Conservation (phyloP, 2,113 vertebrate species). For the Phylloscopus trochiloides region DNA sequence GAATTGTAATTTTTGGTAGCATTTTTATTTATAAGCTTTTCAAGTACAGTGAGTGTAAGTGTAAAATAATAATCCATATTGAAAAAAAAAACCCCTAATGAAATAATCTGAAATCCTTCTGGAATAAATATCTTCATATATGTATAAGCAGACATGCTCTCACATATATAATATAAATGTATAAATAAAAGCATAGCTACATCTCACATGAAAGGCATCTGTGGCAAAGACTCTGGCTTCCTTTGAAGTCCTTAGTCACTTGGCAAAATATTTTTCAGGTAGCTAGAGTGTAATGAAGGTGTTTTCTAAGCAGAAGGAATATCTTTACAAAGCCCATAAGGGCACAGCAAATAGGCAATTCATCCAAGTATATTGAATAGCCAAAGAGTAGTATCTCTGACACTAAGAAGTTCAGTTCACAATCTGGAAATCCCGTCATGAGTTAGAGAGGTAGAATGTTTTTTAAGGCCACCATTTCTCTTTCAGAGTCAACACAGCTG, state of each 20-base stretch:
- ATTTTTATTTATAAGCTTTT: not conserved
- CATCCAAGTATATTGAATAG: not conserved
- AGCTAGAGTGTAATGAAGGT: not conserved
- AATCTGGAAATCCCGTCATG: not conserved
- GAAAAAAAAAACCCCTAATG: not conserved
- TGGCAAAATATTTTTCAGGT: not conserved
- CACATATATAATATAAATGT: not conserved
- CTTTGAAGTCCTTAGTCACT: constrained; percentile 31
- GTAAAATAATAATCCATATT: not conserved
- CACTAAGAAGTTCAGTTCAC: not conserved
- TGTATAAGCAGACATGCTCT: not conserved
- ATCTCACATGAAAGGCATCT: not conserved
- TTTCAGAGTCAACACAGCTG: not conserved
- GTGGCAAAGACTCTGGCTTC: constrained; percentile 9
- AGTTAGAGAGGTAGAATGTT: not conserved
- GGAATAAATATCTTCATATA: not conserved
- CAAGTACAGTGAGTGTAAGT: not conserved
- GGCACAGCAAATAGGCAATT: not conserved
- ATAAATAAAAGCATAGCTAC: not conserved
- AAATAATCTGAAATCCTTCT: not conserved
- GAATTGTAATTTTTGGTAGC: not conserved
- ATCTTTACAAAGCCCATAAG: not conserved
- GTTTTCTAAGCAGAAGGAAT: not conserved
- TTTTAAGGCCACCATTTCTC: not conserved
- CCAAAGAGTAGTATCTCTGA: not conserved